Base-by-base conservation (phyloP, 2,888 invertebrate species). In the Drosophila parthenogenetica region DNA sequence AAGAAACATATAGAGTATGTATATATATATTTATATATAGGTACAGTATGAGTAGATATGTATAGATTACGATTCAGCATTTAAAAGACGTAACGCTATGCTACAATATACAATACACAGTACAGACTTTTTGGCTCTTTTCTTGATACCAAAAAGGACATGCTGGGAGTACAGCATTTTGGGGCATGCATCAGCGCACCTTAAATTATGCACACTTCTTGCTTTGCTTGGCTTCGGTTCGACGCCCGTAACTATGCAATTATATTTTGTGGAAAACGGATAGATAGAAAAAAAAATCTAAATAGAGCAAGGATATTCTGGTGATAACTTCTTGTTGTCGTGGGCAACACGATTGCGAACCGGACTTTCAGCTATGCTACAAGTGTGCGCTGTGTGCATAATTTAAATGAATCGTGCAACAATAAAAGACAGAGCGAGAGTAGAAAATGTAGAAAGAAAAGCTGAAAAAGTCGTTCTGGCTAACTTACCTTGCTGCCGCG, bases 401-500 rank as follows among this genome's bases (percentile, higher is more conserved):
- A 89, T 89, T 88, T 89, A 89, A 87, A 87, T 83, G 81, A 87
- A 76, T 87, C 84, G 89, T 84, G 85, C 84, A 77, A 86, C 81
- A 75, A 71, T 73, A 77, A 75, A 37, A 19, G 11, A 35, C 13
- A 35, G 11, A 35, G 35, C 11, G 13, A 48, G 17, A 50, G 22
- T n/a, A 35, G 42, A 50, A 19, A 14, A 45, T 32, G 13, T n/a
- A 55, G 14, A 29, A 17, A n/a, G 11, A 2, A 7, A 45, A 22
- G 22, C 35, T 5, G 1, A 16, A 8, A 7, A 42, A 8, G 42
- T n/a, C 32, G 45, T 25, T 19, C 43, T 67, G 46, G 19, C 3
- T 37, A 45, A 93, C 97, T 96, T 96, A 99, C 99, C 98, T 99
- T 99, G 90, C 99, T 99, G 93, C 99, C 99, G 89, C 99, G 95